Evolutionary conservation across 2,113 vertebrate species (phyloP).

Genomic region (Calidris pygmaea): DNA sequence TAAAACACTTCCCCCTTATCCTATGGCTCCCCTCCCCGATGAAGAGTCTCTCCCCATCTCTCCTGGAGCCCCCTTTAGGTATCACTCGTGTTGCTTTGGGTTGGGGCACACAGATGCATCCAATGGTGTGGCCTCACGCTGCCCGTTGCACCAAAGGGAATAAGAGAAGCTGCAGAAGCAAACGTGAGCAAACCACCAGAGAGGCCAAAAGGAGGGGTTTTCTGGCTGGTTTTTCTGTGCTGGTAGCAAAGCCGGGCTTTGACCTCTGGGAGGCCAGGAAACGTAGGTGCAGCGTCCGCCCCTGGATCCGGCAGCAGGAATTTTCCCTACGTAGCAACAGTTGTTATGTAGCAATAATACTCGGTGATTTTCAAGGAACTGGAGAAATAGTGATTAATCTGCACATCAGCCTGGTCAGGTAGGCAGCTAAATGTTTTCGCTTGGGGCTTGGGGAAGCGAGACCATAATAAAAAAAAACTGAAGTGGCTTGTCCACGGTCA

Average conservation of each 20-base stretch:
- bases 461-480: not conserved
- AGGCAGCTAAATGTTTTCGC: not conserved
- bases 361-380: not conserved
- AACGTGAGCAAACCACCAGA: not conserved
- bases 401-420: not conserved
- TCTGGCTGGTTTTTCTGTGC: not conserved
- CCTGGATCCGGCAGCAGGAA: not conserved
- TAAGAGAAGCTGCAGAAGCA: not conserved
- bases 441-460: not conserved
- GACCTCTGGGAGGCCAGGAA: not conserved
- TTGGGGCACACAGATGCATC: not conserved
- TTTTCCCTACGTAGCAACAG: conserved; percentile 40
- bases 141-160: rapidly evolving
- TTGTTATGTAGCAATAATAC: conserved; percentile 47
- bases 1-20: no score
- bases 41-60: no score
- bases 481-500: not conserved
- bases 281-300: not conserved
- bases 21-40: no score
- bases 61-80: no score
- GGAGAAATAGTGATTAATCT: conserved; percentile 52
- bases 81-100: not conserved
- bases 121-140: rapidly evolving
- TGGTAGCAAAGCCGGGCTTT: not conserved
- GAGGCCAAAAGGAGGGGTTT: not conserved